phyloP scores from a whole-genome alignment of 1,140 invertebrate genomes.

The Thaumatotibia leucotreta region DNA sequence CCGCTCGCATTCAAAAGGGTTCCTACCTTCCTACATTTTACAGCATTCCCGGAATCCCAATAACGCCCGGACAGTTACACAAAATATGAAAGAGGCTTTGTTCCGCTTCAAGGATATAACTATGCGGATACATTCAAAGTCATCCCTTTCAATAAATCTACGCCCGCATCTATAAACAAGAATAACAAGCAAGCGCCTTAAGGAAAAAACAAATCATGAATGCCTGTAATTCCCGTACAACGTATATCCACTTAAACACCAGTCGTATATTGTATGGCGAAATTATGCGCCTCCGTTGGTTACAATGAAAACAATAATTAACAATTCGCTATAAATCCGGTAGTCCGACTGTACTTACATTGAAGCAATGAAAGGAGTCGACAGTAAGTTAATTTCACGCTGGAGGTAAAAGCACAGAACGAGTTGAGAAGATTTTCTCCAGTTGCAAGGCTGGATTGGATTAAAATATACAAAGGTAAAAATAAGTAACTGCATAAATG shows the following conservation, averaged over 20 bases:
- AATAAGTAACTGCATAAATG: too few species aligned
- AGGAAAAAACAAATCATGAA: constrained; percentile 18
- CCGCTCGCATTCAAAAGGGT: constrained; percentile 46
- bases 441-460: background rate
- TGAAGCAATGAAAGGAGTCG: background rate
- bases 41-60: constrained; percentile 36
- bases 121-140: constrained; percentile 25
- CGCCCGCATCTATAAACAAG: constrained; percentile 14
- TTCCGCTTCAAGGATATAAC: constrained; percentile 16
- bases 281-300: constrained; percentile 28
- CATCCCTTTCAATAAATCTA: constrained; percentile 20
- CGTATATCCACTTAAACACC: constrained; percentile 18
- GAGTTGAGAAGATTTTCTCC: background rate
- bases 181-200: constrained; percentile 13
- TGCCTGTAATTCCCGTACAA: constrained; percentile 19
- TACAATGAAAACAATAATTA: constrained; percentile 28
- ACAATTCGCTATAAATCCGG: constrained; percentile 33
- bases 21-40: constrained; percentile 38
- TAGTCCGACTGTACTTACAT: constrained; percentile 22
- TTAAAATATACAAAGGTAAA: background rate
- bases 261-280: constrained; percentile 18
- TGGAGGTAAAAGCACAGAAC: background rate
- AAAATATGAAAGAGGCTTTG: constrained; percentile 27
- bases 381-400: constrained; percentile 9
- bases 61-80: constrained; percentile 18